phyloP scores from a whole-genome alignment of 2,888 invertebrate genomes.

The Orthosia incerta region DNA sequence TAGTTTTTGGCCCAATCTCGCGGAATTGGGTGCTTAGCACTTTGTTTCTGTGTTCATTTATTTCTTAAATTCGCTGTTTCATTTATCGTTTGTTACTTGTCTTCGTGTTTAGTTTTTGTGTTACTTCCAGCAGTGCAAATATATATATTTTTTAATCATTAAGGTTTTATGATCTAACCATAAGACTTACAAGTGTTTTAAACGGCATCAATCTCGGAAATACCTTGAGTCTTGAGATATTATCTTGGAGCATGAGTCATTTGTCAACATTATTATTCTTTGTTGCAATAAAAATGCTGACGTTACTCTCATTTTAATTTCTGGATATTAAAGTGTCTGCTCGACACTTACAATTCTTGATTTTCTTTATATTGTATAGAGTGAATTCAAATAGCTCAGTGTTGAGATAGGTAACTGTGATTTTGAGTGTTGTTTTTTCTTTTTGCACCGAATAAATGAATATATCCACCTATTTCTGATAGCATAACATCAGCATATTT shows the following conservation, averaged over 20 bases:
- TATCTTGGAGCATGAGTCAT: slow-evolving; percentile 49
- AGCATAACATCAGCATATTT: background rate
- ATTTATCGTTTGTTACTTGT: background rate
- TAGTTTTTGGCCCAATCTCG: slow-evolving; percentile 31
- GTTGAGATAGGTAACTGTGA: no score
- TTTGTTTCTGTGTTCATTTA: slow-evolving; percentile 27
- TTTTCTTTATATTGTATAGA: background rate
- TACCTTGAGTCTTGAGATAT: slow-evolving; percentile 37
- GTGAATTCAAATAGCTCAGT: background rate
- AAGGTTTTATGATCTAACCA: slow-evolving; percentile 1
- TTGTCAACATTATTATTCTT: slow-evolving; percentile 34
- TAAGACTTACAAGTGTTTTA: slow-evolving; percentile 4
- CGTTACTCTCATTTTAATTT: slow-evolving; percentile 6
- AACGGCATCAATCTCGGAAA: slow-evolving; percentile 25
- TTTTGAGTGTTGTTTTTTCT: no score
- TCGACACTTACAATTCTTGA: background rate
- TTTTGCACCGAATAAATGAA: no score
- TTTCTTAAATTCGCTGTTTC: slow-evolving; percentile 21
- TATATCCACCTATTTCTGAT: background rate
- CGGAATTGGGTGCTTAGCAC: slow-evolving; percentile 33
- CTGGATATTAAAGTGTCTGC: background rate
- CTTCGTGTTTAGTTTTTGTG: background rate
- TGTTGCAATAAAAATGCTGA: slow-evolving; percentile 23
- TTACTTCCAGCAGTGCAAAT: background rate
- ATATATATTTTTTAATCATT: background rate